Evolutionary conservation across 1,140 invertebrate genomes (phyloP), one percentile per base, ranked within the genome.

Genomic region (Oncopeltus fasciatus): DNA sequence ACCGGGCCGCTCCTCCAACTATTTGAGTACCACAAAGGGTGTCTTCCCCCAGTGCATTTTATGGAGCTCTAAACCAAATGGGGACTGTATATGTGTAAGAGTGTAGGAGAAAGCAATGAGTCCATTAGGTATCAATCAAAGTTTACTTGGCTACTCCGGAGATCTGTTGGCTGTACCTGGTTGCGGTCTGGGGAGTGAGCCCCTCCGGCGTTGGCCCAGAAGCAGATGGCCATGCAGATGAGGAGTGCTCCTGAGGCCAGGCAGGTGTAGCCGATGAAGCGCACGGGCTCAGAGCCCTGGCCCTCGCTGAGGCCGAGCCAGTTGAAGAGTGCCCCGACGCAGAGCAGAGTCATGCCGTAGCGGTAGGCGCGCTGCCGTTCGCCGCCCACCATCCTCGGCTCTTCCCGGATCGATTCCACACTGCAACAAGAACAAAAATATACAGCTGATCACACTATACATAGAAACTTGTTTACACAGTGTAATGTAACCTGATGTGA

Each of bases 191-290:
- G 26, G 16, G 26, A 29, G 20, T 57, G 5, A 63, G 57, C 43
- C 51, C 62, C 65, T 2, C 63, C 64, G 11, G 68, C 63, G 28
- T 67, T 68, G 65, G 86, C 75, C 85, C 85, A 87, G 69, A 84
- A 84, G 69, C 83, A 87, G 81, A 87, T 85, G 24, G 84, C 84
- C 49, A 82, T 79, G 69, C 83, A 85, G 66, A 87, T 85, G 65
- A 86, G 80, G 59, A 86, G 75, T 1, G 84, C 83, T 26, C 85
- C 85, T 20, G 82, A 82, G 2, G 85, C 80, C 31, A 87, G 84
- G 71, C 84, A 84, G 16, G 83, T 83, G 24, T 86, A 84, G 59
- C 85, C 84, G 51, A 86, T 79, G 71, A 86, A 87, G 68, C 84
- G 75, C 57, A 87, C 80, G 1, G 72, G 70, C 14, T 70, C 69